Evolutionary conservation across 2,888 invertebrate genomes (phyloP), one percentile per base, ranked within the genome.

Genomic region (Acronicta leporina): DNA sequence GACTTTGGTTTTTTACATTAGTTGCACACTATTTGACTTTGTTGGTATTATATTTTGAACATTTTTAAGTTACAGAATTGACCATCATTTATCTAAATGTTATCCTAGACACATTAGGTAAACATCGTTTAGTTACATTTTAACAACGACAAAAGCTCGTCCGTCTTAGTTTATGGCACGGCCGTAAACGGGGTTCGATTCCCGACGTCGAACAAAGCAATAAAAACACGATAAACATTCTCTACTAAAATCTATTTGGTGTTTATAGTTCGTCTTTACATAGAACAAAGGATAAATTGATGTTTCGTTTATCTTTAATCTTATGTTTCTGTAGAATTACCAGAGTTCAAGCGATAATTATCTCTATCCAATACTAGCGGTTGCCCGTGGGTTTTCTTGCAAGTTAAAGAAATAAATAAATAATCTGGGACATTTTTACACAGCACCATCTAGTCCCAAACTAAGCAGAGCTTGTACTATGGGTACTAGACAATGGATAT

Each of bases 171-270:
- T 90, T 89, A 90, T 83, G 81, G 79, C 86, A 70, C 57, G 80
- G 81, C 83, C 89, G 86, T 91, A 90, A 90, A 84, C 83, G 77
- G 81, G 79, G 84, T 90, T 86, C 86, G 87, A 89, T 86, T 88
- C 85, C 76, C 80, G 80, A 77, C 85, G 75, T 83, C 80, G 83
- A 84, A 84, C 83, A 84, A 82, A 87, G 84, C 75, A 83, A 83
- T 90, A 89, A 90, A 89, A 84, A 68, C 63, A 68, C 81, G 77
- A 87, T 90, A 88, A 89, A 88, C 79, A 81, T 82, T 79, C 72
- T 80, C 80, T 80, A 80, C 75, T 82, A 82, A 83, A 81, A 84
- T 83, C 82, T 77, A 83, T 83, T 82, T 80, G 74, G 75, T 81
- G 79, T 85, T 85, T 85, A 85, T 79, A 74, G 77, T 76, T 73